These are phyloP conservation scores for Cyphomyrus discorhynchus DNA, from an alignment of 2,113 vertebrate species.

Conservation along the genomic window DNA sequence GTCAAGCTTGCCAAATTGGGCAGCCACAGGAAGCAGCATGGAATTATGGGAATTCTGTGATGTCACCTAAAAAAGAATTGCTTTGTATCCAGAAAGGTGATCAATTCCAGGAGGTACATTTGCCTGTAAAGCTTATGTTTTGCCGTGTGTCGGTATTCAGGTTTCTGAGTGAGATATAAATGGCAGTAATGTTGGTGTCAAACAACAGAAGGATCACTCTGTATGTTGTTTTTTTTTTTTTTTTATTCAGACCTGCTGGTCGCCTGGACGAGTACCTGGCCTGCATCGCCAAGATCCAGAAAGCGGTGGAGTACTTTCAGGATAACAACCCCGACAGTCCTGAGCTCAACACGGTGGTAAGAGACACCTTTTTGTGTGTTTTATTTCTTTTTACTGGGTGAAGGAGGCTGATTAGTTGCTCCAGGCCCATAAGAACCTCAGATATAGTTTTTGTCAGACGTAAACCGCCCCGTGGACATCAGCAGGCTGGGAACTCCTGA, in stretches of 20 bases:
- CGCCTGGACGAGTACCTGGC: slow-evolving; percentile 84
- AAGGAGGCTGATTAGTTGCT: neutral
- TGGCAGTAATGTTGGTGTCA: neutral
- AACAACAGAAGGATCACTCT: neutral
- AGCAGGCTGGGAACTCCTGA: neutral
- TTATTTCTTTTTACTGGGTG: neutral
- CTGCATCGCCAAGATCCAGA: slow-evolving; percentile 94
- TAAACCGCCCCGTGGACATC: neutral
- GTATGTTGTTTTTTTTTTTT: neutral
- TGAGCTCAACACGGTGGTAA: slow-evolving; percentile 93
- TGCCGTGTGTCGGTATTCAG: neutral
- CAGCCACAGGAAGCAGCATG: neutral
- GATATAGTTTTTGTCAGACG: neutral
- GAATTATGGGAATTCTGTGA: neutral
- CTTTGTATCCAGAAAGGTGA: neutral
- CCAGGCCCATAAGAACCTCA: neutral
- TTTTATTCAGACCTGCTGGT: slow-evolving; percentile 72
- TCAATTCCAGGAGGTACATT: neutral
- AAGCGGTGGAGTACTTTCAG: slow-evolving; percentile 96
- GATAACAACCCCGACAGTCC: slow-evolving; percentile 97
- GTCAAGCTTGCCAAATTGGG: neutral
- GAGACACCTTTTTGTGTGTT: neutral
- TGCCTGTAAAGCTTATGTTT: neutral
- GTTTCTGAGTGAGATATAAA: neutral
- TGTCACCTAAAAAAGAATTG: neutral